Conservation (phyloP, 37 sponge, comb jelly and placozoan species). For the Theonella swinhoei region DNA sequence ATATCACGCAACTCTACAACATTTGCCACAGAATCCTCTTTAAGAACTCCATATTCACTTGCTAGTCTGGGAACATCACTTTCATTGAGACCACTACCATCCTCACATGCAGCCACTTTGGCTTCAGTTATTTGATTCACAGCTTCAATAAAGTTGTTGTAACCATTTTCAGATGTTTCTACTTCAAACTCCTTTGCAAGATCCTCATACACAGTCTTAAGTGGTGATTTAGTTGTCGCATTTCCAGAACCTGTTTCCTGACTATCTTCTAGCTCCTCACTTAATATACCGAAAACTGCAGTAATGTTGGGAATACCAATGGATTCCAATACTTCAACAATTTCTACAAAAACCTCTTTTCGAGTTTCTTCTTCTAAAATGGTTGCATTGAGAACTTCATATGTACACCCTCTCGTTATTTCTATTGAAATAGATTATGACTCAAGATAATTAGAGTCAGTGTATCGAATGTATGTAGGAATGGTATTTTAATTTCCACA, state of each 20-base stretch:
- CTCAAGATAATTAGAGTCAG: background rate
- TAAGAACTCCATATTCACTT: background rate
- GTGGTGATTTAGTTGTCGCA: background rate
- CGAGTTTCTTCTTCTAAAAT: background rate
- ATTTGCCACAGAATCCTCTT: background rate
- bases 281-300: background rate
- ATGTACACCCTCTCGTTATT: background rate
- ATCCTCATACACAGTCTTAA: background rate
- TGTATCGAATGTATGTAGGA: no score
- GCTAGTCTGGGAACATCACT: conserved; percentile 2
- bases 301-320: background rate
- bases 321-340: background rate
- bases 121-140: conserved; percentile 24
- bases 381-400: background rate
- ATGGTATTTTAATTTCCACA: no score
- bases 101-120: conserved; percentile 14
- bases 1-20: background rate
- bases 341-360: background rate
- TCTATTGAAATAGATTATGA: background rate
- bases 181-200: conserved; percentile 13
- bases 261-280: background rate
- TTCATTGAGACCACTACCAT: background rate
- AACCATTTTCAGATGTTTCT: background rate
- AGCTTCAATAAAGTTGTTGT: conserved; percentile 24
- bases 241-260: no score